Evolutionary conservation across 2,113 vertebrate genomes (phyloP).

Genomic region (Myiopsitta monachus): DNA sequence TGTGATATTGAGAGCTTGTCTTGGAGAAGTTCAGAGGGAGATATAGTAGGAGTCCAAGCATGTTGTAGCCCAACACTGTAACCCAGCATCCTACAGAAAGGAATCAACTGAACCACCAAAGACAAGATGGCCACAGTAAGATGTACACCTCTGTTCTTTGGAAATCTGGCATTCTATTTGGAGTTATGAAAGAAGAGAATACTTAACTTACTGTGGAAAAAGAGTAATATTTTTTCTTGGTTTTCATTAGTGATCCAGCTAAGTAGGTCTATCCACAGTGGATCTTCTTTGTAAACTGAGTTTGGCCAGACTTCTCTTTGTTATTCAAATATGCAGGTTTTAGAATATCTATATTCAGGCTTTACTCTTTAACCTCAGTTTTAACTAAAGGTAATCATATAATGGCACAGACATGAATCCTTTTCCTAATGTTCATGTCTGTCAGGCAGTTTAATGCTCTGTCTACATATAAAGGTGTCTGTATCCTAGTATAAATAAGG

Average conservation of each 20-base stretch:
- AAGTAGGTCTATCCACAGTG: not conserved
- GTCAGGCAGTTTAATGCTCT: constrained; percentile 54
- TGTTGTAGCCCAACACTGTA: not conserved
- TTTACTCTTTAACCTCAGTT: constrained; percentile 21
- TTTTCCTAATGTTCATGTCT: constrained; percentile 27
- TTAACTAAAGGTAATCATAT: constrained; percentile 18
- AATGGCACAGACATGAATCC: constrained; percentile 4
- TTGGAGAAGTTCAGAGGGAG: not conserved
- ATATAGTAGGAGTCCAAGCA: not conserved
- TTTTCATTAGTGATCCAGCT: not conserved
- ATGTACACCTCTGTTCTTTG: not conserved
- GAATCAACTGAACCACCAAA: not conserved
- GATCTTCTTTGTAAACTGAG: not conserved
- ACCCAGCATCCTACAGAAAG: not conserved
- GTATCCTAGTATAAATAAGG: constrained; percentile 58
- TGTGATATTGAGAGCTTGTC: not conserved
- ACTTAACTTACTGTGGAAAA: not conserved
- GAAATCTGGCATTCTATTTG: not conserved
- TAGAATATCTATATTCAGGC: not conserved
- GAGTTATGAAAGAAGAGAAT: not conserved
- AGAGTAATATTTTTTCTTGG: not conserved
- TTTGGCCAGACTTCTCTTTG: not conserved
- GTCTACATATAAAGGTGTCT: constrained; percentile 46
- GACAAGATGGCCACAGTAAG: not conserved
- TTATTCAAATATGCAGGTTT: constrained; percentile 7